A percentile compares a stretch with the other conserved stretches of the same genome.
These are phyloP conservation scores for Epinephelus awoara DNA, from an alignment of 2,797 vertebrate species.

Conservation along the genomic window DNA sequence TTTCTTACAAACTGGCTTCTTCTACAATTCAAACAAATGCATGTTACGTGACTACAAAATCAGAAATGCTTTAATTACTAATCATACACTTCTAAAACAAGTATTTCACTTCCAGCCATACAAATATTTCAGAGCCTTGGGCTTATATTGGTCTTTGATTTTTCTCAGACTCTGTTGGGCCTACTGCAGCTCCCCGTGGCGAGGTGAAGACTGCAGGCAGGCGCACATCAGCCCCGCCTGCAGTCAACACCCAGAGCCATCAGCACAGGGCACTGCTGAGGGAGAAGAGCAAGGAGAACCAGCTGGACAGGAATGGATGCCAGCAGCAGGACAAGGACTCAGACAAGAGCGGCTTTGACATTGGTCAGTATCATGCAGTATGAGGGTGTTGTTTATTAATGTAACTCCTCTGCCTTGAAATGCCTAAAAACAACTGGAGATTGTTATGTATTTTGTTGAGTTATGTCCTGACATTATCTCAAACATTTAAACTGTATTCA, in stretches of 20 bases:
- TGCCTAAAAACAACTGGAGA: no score
- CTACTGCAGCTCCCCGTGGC: conserved; percentile 66
- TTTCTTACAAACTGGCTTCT: neutral
- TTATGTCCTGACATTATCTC: no score
- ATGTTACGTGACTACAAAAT: neutral
- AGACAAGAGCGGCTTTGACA: conserved; percentile 77
- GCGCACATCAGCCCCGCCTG: conserved; percentile 85
- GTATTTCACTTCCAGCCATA: neutral
- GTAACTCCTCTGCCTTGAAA: no score
- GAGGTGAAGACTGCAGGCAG: conserved; percentile 82
- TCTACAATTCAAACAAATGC: neutral
- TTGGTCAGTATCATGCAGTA: conserved; percentile 78
- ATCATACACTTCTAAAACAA: neutral
- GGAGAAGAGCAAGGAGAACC: conserved; percentile 88
- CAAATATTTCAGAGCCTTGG: neutral
- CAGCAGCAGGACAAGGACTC: conserved; percentile 81
- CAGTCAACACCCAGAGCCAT: conserved; percentile 78
- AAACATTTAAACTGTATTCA: no score
- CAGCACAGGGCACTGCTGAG: conserved; percentile 84
- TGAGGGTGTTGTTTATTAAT: neutral
- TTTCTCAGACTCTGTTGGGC: conserved; percentile 70
- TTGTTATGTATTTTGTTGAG: no score
- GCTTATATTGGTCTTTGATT: neutral
- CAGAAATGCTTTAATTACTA: neutral
- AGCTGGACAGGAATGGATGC: conserved; percentile 81